These are phyloP conservation scores for Brachionus plicatilis DNA, from an alignment of 1,140 invertebrate genomes.

Conservation along the genomic window DNA sequence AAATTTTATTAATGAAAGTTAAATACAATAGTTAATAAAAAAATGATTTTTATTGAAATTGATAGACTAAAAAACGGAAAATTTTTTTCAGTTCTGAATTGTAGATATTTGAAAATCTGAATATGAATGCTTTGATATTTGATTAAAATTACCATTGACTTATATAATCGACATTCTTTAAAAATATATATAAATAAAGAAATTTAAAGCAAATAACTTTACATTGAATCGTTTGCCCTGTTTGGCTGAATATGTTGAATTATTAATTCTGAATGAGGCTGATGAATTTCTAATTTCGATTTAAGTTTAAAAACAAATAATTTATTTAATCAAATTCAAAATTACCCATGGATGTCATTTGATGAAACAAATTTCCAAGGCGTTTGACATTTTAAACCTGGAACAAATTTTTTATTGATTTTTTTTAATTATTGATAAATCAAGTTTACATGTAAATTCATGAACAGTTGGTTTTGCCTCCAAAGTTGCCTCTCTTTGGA, in stretches of 20 bases:
- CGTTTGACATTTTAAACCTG: constrained; percentile 7
- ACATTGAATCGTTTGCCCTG: constrained; percentile 25
- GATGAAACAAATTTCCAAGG: constrained; percentile 37
- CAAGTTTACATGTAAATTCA: constrained; percentile 15
- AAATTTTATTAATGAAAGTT: background rate
- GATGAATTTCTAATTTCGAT: background rate
- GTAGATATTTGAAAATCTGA: background rate
- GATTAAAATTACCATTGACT: constrained; percentile 11
- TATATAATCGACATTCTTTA: constrained; percentile 1
- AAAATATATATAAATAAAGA: background rate
- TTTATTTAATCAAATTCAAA: background rate
- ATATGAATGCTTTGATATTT: background rate
- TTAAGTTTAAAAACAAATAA: background rate
- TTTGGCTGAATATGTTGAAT: constrained; percentile 12
- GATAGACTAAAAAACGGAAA: background rate
- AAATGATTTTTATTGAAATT: background rate
- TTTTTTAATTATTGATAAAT: background rate
- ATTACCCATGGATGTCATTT: constrained; percentile 31
- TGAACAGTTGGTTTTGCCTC: constrained; percentile 37
- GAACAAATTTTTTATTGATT: background rate
- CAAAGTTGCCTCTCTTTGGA: background rate
- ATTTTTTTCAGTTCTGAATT: background rate
- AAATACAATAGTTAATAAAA: background rate
- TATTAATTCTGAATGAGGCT: background rate
- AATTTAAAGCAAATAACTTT: background rate